Conservation (phyloP, 1,140 invertebrate species). For the Cydia strobilella region DNA sequence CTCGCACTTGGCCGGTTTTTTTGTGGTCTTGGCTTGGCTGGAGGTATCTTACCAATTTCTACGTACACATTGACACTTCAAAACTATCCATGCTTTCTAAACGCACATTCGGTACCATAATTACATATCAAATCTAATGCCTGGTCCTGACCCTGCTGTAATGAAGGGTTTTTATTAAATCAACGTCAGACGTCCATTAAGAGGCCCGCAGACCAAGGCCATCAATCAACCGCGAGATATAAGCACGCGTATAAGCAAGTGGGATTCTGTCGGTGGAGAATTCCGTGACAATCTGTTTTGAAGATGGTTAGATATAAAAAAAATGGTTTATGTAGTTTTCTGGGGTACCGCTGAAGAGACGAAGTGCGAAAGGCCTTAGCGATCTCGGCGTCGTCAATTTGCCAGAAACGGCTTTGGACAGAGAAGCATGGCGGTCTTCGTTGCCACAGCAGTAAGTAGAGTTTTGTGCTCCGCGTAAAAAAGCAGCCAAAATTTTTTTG, state of each 20-base stretch:
- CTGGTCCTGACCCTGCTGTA: slow-evolving; percentile 61
- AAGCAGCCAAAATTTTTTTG: no score
- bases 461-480: no score
- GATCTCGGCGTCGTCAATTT: no score
- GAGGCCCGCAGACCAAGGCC: slow-evolving; percentile 49
- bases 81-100: slow-evolving; percentile 36
- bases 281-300: background rate
- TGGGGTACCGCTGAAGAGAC: no score
- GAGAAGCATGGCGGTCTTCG: no score
- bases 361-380: no score
- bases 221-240: slow-evolving; percentile 69
- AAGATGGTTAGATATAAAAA: background rate
- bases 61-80: background rate
- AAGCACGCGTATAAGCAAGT: slow-evolving; percentile 20
- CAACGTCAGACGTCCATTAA: slow-evolving; percentile 76
- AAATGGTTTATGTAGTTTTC: background rate
- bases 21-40: no score
- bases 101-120: slow-evolving; percentile 42
- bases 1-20: no score
- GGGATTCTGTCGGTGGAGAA: background rate
- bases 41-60: background rate
- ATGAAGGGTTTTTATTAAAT: slow-evolving; percentile 79
- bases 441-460: no score
- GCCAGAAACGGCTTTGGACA: no score
- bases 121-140: slow-evolving; percentile 55